A percentile compares a stretch with the other conserved stretches of the same genome.
Evolutionary conservation across 2,888 invertebrate genomes (phyloP).

Genomic region (Steinernema scapterisci): DNA sequence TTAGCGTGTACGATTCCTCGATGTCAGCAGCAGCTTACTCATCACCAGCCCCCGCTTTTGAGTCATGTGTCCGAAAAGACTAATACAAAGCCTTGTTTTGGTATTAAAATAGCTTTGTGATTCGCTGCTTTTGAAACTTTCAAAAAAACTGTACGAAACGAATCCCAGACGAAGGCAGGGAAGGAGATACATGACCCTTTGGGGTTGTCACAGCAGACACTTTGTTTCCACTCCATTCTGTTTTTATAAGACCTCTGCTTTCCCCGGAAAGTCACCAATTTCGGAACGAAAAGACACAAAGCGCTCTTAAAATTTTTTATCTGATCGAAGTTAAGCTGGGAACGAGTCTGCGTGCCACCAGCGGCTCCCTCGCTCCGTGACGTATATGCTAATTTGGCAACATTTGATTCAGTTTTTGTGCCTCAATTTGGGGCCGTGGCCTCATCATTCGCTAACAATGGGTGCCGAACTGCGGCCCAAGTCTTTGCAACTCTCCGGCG

Average conservation of each 20-base stretch:
- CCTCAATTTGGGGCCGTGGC: background rate
- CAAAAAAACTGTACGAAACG: background rate
- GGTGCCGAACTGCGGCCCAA: background rate
- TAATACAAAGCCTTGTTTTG: background rate
- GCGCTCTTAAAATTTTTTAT: conserved; percentile 17
- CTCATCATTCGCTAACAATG: conserved; percentile 21
- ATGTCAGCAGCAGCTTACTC: background rate
- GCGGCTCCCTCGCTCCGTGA: background rate
- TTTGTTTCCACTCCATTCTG: conserved; percentile 8
- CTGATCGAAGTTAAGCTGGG: background rate
- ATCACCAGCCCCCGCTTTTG: background rate
- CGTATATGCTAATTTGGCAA: conserved; percentile 27
- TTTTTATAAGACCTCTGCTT: background rate
- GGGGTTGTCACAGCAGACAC: background rate
- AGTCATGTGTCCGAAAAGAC: background rate
- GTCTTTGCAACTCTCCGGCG: background rate
- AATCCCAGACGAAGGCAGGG: background rate
- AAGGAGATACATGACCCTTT: background rate
- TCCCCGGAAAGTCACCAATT: background rate
- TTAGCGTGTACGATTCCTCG: background rate
- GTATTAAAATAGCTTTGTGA: background rate
- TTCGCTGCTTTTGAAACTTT: background rate
- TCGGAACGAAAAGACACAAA: too few relatives aligned
- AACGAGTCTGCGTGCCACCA: background rate
- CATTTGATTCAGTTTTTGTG: conserved; percentile 28